These are phyloP conservation scores for Torymus texanus DNA, from an alignment of 2,888 invertebrate species.

Conservation along the genomic window DNA sequence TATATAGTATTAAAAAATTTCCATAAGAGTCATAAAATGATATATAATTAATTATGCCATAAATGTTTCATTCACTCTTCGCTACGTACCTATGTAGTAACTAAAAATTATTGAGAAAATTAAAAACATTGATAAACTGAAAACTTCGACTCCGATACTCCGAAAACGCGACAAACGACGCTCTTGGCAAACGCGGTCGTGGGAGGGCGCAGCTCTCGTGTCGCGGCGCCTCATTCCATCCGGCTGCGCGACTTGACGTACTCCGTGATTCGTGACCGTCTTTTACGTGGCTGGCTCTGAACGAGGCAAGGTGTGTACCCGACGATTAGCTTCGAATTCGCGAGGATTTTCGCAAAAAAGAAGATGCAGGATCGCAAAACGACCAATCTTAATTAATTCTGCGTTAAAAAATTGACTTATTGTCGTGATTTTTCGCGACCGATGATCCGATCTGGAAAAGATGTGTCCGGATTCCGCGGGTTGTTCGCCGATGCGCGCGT, in stretches of 20 bases:
- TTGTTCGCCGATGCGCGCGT: slow-evolving; percentile 41
- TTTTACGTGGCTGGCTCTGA: slow-evolving; percentile 55
- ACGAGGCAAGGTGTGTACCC: slow-evolving; percentile 54
- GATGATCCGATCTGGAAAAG: slow-evolving; percentile 20
- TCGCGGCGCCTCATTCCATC: background rate
- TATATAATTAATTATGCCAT: no score
- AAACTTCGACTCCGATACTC: no score
- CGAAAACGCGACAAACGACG: no score
- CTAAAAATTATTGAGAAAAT: no score
- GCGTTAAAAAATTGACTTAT: background rate
- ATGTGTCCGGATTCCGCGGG: slow-evolving; percentile 44
- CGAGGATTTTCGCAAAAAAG: slow-evolving; percentile 4
- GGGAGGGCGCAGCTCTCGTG: background rate
- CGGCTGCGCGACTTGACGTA: background rate
- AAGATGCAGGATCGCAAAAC: slow-evolving; percentile 34
- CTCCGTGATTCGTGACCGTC: slow-evolving; percentile 43
- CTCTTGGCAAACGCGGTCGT: background rate
- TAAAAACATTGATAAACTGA: no score
- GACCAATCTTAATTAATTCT: background rate
- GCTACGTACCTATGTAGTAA: no score
- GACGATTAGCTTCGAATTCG: slow-evolving; percentile 12
- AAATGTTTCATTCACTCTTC: no score
- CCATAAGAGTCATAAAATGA: no score
- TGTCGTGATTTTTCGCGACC: background rate
- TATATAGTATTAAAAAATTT: no score